Percentiles rank a stretch among this genome's conserved stretches.
These are phyloP conservation scores for Macquaria ambigua DNA, from an alignment of 2,113 vertebrate species.

Conservation along the genomic window DNA sequence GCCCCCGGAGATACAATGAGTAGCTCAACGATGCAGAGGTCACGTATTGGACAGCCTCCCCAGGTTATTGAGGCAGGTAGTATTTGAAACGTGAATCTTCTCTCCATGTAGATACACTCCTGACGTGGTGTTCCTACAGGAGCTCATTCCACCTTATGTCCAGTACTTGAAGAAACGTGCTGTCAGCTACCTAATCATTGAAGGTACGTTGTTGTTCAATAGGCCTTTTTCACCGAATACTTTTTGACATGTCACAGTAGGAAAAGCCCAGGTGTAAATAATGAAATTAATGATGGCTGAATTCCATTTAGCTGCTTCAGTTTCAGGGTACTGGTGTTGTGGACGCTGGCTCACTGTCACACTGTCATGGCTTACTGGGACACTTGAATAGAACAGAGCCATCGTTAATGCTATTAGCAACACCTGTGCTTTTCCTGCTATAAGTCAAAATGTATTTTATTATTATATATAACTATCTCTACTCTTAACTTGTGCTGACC, in stretches of 20 bases:
- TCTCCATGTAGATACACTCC: slow-evolving; percentile 89
- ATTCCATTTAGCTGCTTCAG: background rate
- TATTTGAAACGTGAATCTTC: background rate
- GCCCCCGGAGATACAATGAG: background rate
- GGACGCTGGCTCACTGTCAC: background rate
- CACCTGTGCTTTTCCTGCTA: background rate
- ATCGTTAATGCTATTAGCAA: background rate
- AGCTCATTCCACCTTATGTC: slow-evolving; percentile 89
- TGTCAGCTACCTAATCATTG: slow-evolving; percentile 89
- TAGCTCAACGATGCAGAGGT: background rate
- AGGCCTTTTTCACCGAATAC: background rate
- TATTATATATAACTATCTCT: too few relatives aligned
- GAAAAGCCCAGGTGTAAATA: background rate
- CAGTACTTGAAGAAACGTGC: slow-evolving; percentile 90
- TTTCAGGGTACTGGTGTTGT: background rate
- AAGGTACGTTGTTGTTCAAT: slow-evolving; percentile 78
- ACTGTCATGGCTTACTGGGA: background rate
- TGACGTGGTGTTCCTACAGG: slow-evolving; percentile 95
- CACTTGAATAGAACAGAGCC: background rate
- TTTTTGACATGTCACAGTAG: background rate
- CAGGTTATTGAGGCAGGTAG: background rate
- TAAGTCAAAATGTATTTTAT: background rate
- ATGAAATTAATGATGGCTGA: background rate
- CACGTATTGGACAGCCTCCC: background rate
- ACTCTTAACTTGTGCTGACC: slow-evolving; percentile 23